Evolutionary conservation across 2,888 invertebrate genomes (phyloP), one percentile per base, ranked within the genome.

Genomic region (Frankliniella intonsa): DNA sequence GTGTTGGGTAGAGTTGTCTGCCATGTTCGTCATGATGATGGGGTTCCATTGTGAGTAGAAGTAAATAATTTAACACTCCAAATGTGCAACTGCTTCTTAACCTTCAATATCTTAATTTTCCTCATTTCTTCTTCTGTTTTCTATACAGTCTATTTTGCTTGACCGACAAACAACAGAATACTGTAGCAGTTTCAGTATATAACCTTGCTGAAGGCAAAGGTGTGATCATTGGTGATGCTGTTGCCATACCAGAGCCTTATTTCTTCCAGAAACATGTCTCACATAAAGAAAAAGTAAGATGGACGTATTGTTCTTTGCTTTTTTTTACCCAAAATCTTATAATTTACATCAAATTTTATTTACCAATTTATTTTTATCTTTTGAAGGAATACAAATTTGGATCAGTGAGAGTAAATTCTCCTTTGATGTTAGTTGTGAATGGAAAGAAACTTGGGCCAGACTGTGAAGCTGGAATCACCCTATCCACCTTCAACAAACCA

Each of bases 171-270:
- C 91, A 92, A 82, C 91, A 92, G 88, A 89, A 90, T 1, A 94
- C 95, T 86, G 88, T 93, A 81, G 91, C 92, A 27, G 95, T 96
- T 83, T 94, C 94, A 0, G 92, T 96, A 80, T 97, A 95, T 88
- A 96, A 97, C 89, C 90, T 95, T 88, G 94, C 94, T 11, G 91
- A 92, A 86, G 94, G 94, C 0, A 92, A 92, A 86, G 96, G 96
- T 79, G 93, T 94, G 82, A 94, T 94, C 84, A 94, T 96, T 83
- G 96, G 96, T 1, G 95, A 97, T 89, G 91, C 93, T 50, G 93
- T 97, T 19, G 93, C 94, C 12, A 91, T 96, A 84, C 94, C 95
- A 0, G 94, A 94, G 86, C 96, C 96, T 0, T 90, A 88, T 85
- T 87, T 94, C 69, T 90, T 90, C 65, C 87, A 89, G 82, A 91